These are phyloP conservation scores for Drosophila pseudotakahashii DNA, from an alignment of 2,888 invertebrate genomes.

Conservation along the genomic window DNA sequence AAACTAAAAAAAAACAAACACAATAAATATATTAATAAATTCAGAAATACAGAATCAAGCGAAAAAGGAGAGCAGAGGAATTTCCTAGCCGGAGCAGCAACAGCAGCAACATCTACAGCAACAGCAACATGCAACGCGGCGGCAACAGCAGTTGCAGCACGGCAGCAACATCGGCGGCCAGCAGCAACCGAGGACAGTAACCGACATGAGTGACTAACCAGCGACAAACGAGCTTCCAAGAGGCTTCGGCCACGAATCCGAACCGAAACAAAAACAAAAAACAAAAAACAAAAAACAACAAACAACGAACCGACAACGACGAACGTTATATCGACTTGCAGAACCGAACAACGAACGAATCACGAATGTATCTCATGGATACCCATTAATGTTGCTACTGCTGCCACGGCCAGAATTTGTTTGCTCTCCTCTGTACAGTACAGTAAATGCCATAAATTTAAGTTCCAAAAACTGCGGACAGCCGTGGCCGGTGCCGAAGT, in stretches of 20 bases:
- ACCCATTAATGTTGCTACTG: conserved; percentile 37
- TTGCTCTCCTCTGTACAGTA: conserved; percentile 65
- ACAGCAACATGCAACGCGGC: conserved; percentile 21
- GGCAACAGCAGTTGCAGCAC: conserved; percentile 1
- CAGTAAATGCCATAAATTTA: conserved; percentile 77
- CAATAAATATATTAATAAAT: conserved; percentile 40
- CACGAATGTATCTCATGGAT: conserved; percentile 21
- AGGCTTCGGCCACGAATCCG: conserved; percentile 49
- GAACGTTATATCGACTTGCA: background rate
- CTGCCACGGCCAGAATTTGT: conserved; percentile 64
- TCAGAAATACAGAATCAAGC: conserved; percentile 32
- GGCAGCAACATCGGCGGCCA: conserved; percentile 36
- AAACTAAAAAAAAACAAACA: conserved; percentile 37
- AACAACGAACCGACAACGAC: conserved; percentile 16
- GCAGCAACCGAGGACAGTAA: conserved; percentile 38
- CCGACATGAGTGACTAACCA: conserved; percentile 48
- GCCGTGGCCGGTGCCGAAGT: conserved; percentile 8
- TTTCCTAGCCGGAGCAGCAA: conserved; percentile 53
- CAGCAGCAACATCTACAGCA: conserved; percentile 35
- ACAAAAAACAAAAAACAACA: background rate
- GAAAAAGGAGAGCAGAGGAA: conserved; percentile 54
- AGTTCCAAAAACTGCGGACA: conserved; percentile 54
- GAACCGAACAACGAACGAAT: conserved; percentile 8
- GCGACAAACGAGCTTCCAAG: conserved; percentile 73
- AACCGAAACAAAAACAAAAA: conserved; percentile 3